Conservation (phyloP, 2,888 invertebrate genomes). For the Drosophila melanosoma region DNA sequence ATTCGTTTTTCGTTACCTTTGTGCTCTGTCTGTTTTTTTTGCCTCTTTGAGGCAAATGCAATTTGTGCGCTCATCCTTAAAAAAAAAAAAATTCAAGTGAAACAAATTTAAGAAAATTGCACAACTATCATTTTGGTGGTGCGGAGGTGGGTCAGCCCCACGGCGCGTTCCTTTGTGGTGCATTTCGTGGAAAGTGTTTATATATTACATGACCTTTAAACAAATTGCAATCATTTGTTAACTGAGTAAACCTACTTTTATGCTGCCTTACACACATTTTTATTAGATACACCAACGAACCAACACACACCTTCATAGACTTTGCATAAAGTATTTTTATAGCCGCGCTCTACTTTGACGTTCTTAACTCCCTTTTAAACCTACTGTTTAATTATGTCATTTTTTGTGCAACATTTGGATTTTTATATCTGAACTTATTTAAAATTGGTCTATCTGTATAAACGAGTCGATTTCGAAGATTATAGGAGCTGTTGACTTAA, state of each 20-base stretch:
- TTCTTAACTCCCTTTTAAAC: slow-evolving; percentile 68
- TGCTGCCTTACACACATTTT: slow-evolving; percentile 35
- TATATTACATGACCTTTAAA: slow-evolving; percentile 56
- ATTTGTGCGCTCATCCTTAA: slow-evolving; percentile 55
- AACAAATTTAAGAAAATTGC: slow-evolving; percentile 32
- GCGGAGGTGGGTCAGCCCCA: background rate
- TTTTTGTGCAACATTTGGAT: background rate
- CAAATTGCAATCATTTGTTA: slow-evolving; percentile 75
- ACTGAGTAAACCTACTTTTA: slow-evolving; percentile 60
- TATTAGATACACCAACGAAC: slow-evolving; percentile 13
- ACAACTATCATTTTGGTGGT: slow-evolving; percentile 24
- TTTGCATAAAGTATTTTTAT: slow-evolving; percentile 59
- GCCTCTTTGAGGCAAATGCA: slow-evolving; percentile 52
- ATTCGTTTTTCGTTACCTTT: background rate
- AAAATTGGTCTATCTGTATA: background rate
- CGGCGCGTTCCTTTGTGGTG: slow-evolving; percentile 29
- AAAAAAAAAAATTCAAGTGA: slow-evolving; percentile 6
- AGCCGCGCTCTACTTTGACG: slow-evolving; percentile 48
- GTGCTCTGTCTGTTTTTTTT: background rate
- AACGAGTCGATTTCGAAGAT: background rate
- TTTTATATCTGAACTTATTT: background rate
- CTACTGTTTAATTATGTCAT: slow-evolving; percentile 73
- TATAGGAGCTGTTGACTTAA: background rate
- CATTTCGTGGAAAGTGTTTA: slow-evolving; percentile 42
- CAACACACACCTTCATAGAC: background rate